Evolutionary conservation across 1,140 invertebrate species (phyloP), one percentile per base, ranked within the genome.

Genomic region (Pogonus chalceus): DNA sequence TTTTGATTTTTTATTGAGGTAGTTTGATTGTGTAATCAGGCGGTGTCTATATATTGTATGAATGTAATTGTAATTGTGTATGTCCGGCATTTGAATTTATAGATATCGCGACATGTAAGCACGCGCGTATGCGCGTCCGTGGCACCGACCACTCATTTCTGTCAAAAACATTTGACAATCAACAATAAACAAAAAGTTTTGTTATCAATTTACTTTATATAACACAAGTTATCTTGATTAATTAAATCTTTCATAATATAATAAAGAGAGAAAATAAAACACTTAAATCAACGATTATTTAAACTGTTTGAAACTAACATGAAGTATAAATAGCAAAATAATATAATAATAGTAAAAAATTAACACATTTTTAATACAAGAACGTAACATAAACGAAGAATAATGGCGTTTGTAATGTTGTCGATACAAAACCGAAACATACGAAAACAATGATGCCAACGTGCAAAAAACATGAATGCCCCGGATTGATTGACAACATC

Each of bases 1-100:
- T 43, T 43, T 43, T 43, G 37, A 43, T 43, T 43, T n/a, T n/a
- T 43, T 43, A 43, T 43, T 43, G 37, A 43, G 37, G 37, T 43
- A 43, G 37, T 43, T n/a, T 43, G 37, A 43, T 43, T 43, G 18
- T 43, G 37, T 43, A 16, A 16, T 43, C 4, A 10, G 37, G 9
- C 3, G 9, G 37, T 43, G 37, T 43, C 3, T 43, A 18, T 18
- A 4, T n/a, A n/a, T n/a, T 43, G 18, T 18, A 18, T 43, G 7
- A 43, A 16, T 9, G 3, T 9, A 43, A 4, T 4, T 43, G 37
- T 43, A 43, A 10, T 7, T 43, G 18, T 43, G 37, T 12, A 16
- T 43, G 37, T 43, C 37, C 37, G 18, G 37, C 37, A 43, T 12
- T 4, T 12, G 18, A n/a, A 43, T 43, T 43, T 43, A 43, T 43